These are phyloP conservation scores for Laterallus jamaicensis DNA, from an alignment of 2,113 vertebrate genomes.

Conservation along the genomic window DNA sequence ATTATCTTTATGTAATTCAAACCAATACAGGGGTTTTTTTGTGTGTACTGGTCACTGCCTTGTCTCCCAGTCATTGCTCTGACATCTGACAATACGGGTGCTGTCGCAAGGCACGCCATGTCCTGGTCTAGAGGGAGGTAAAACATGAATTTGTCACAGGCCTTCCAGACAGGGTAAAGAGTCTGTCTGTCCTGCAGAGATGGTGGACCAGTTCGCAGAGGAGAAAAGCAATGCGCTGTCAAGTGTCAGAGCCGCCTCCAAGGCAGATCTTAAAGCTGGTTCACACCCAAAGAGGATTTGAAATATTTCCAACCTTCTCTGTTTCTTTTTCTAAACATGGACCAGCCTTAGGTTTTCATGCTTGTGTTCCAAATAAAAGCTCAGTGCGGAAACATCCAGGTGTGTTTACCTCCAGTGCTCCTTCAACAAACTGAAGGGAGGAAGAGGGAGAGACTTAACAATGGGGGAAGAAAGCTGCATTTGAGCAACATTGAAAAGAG, in stretches of 20 bases:
- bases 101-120: rapidly evolving
- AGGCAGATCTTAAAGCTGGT: not conserved
- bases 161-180: not conserved
- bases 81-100: not conserved
- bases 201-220: rapidly evolving
- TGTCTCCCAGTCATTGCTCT: not conserved
- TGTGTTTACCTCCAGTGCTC: not conserved
- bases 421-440: not conserved
- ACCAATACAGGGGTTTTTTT: not conserved
- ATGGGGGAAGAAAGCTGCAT: not conserved
- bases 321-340: not conserved
- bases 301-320: not conserved
- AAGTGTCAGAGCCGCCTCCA: not conserved
- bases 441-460: not conserved
- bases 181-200: not conserved
- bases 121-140: not conserved
- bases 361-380: not conserved
- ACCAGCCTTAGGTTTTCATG: not conserved
- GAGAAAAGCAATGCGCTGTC: not conserved
- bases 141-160: not conserved
- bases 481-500: not conserved
- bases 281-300: not conserved
- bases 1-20: not conserved
- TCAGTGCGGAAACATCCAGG: not conserved
- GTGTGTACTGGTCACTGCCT: not conserved